Percentiles rank a stretch among this genome's conserved stretches.
These are phyloP conservation scores for Dinocampus coccinellae DNA, from an alignment of 2,888 invertebrate genomes.

Conservation along the genomic window DNA sequence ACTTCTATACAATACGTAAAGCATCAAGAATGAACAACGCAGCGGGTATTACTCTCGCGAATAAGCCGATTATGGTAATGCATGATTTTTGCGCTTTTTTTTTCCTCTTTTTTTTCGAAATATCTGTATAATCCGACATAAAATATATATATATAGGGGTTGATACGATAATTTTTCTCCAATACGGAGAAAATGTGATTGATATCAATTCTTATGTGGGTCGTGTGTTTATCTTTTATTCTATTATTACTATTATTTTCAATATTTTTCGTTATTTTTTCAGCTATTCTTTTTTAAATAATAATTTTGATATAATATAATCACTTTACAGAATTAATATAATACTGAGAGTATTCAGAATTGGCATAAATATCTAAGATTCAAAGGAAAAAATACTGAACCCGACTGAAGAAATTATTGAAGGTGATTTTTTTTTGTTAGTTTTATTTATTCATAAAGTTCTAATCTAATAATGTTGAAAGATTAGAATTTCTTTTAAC, in stretches of 20 bases:
- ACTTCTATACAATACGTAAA: background rate
- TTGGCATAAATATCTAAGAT: too few relatives aligned
- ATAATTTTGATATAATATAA: too few relatives aligned
- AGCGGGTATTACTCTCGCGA: conserved; percentile 51
- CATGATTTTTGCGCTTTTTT: conserved; percentile 67
- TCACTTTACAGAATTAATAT: too few relatives aligned
- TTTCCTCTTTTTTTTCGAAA: conserved; percentile 65
- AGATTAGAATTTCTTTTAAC: too few relatives aligned
- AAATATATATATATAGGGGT: conserved; percentile 50
- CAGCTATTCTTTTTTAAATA: too few relatives aligned
- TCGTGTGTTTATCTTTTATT: background rate
- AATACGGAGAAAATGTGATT: conserved; percentile 14
- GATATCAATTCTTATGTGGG: background rate
- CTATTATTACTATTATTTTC: too few relatives aligned
- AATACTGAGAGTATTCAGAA: too few relatives aligned
- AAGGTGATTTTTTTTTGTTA: too few relatives aligned
- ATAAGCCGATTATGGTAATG: conserved; percentile 66
- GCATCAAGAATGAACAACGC: conserved; percentile 28
- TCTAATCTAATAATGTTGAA: too few relatives aligned
- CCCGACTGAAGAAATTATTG: too few relatives aligned
- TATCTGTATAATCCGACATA: conserved; percentile 40
- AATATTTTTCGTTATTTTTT: background rate
- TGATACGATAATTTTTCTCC: conserved; percentile 55
- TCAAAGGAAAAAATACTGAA: too few relatives aligned
- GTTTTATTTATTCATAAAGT: too few relatives aligned